Evolutionary conservation across 2,113 vertebrate genomes (phyloP).

Genomic region (Perca fluviatilis): DNA sequence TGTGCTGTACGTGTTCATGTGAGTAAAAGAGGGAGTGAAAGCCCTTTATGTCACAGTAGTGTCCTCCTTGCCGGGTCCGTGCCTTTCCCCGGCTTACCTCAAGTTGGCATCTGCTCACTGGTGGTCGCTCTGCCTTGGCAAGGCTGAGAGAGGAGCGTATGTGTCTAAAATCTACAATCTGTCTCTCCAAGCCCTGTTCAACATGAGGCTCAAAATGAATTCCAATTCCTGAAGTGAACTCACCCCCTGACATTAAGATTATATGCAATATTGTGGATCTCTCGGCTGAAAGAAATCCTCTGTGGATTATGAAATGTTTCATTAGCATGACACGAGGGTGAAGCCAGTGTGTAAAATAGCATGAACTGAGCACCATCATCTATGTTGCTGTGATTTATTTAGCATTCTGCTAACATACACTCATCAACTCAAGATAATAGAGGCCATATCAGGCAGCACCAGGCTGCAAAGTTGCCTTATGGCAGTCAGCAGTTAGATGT

Average conservation of each 20-base stretch:
- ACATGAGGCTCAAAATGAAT: not conserved
- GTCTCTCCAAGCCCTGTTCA: slow-evolving; percentile 18
- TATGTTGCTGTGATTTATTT: slow-evolving; percentile 60
- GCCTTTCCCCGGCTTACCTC: slow-evolving; percentile 44
- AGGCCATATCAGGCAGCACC: slow-evolving; percentile 57
- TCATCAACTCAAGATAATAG: slow-evolving; percentile 74
- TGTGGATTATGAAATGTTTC: slow-evolving; percentile 22
- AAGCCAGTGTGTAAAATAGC: slow-evolving; percentile 10
- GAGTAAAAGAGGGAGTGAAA: slow-evolving; percentile 10
- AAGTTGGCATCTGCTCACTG: slow-evolving; percentile 30
- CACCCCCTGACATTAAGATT: slow-evolving; percentile 19
- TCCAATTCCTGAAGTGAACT: slow-evolving; percentile 2
- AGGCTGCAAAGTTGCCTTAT: slow-evolving; percentile 53
- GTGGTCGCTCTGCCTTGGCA: slow-evolving; percentile 9
- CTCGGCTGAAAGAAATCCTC: slow-evolving; percentile 17
- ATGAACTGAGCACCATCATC: slow-evolving; percentile 9
- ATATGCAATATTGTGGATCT: not conserved
- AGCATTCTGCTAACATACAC: slow-evolving; percentile 56
- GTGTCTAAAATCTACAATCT: slow-evolving; percentile 34
- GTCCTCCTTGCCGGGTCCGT: slow-evolving; percentile 21
- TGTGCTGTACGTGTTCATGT: slow-evolving; percentile 5
- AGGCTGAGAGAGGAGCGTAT: slow-evolving; percentile 9
- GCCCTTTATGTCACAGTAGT: slow-evolving; percentile 20
- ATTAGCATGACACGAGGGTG: slow-evolving; percentile 21
- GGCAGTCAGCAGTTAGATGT: slow-evolving; percentile 54